Base-by-base conservation (phyloP, 2,797 vertebrate genomes). In the Poecilia wingei region DNA sequence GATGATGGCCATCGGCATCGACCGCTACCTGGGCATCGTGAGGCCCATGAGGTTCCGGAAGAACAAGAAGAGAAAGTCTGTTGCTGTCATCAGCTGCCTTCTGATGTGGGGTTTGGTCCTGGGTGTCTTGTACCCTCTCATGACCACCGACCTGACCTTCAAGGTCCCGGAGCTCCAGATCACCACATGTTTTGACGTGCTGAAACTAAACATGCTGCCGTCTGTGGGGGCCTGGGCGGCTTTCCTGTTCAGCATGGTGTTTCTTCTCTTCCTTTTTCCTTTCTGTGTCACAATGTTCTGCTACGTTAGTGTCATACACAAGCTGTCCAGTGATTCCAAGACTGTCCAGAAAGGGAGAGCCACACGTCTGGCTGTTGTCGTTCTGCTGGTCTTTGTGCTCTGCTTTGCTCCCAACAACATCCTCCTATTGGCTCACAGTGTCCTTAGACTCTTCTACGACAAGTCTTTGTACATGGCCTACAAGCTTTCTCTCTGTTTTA, bases 371-470 rank as follows among this genome's bases (percentile, higher is more conserved):
- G 97, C 97, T 0, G 8, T 82, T 16, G 86, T 95, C 1, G 98
- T 99, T 2, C 93, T 99, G 31, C 79, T 96, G 47, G 96, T 97
- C 4, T 99, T 98, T 53, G 84, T 96, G 36, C 78, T 97, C 33
- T 98, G 97, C 86, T 99, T 98, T 5, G 96, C 97, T 0, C 98
- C 98, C 64, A 99, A 96, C 90, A 98, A 98, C 92, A 91, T 98
- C 46, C 95, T 97, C 51, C 92, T 99, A 0, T 77, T 99, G 41
- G 68, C 51, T 0, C 98, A 99, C 82, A 84, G 95, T 25, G 90
- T 99, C 46, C n/a, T 89, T 22, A 96, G 93, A 22, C 93, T 99
- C 0, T 98, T 92, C 90, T 95, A 92, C 0, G 0, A 0, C 0
- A 79, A 80, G 33, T 97, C 97, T 64, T 71, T 95, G 51, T 99